These are phyloP conservation scores for Isichthys henryi DNA, from an alignment of 2,113 vertebrate species.

Conservation along the genomic window DNA sequence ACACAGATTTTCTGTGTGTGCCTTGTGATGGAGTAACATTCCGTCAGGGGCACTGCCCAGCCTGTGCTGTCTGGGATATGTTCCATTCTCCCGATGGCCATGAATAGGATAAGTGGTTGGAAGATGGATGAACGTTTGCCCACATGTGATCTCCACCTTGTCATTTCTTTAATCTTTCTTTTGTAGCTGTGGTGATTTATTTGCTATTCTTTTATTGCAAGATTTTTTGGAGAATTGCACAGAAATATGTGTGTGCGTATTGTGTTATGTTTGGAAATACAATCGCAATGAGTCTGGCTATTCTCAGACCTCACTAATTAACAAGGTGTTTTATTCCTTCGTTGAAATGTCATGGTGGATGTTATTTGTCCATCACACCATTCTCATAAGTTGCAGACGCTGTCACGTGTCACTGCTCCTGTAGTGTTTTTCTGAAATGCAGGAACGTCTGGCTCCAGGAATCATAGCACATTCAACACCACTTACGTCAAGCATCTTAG, in stretches of 20 bases:
- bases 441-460: background rate
- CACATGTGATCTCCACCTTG: background rate
- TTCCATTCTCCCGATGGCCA: background rate
- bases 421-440: background rate
- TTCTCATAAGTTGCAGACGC: background rate
- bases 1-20: background rate
- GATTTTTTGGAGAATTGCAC: background rate
- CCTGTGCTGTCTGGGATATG: background rate
- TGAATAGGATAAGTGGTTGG: background rate
- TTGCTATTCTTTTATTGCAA: background rate
- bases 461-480: background rate
- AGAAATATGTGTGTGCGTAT: background rate
- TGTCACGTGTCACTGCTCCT: background rate
- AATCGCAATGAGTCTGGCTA: background rate
- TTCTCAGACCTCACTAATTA: background rate
- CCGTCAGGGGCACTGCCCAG: background rate
- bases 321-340: background rate
- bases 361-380: background rate
- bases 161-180: background rate
- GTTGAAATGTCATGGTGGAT: background rate
- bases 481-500: background rate
- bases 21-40: background rate
- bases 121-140: background rate
- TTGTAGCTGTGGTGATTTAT: background rate
- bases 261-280: background rate